These are phyloP conservation scores for Sigmodon hispidus DNA, from an alignment of 2,113 vertebrate species.

Conservation along the genomic window DNA sequence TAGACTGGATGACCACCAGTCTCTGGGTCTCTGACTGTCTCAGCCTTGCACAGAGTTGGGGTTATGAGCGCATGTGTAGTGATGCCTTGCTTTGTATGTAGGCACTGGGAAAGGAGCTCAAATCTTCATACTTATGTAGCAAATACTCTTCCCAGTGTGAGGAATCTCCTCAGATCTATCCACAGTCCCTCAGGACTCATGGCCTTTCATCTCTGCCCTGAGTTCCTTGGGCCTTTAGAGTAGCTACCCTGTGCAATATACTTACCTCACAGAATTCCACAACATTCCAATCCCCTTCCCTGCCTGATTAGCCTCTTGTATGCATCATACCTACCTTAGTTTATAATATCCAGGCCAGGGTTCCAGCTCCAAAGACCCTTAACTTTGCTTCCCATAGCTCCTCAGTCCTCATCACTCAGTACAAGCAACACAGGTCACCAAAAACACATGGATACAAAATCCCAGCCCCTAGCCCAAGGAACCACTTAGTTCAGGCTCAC, in stretches of 20 bases:
- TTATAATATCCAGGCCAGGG: neutral
- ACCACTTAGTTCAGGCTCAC: neutral
- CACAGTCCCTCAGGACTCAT: neutral
- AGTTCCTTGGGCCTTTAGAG: neutral
- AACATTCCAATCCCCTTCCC: rapidly evolving
- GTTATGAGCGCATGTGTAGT: neutral
- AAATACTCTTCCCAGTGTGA: neutral
- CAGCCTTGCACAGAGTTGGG: neutral
- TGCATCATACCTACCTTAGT: rapidly evolving
- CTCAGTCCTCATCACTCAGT: too few relatives aligned
- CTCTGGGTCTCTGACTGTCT: neutral
- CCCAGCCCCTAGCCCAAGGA: neutral
- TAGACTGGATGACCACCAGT: neutral
- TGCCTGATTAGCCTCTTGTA: rapidly evolving
- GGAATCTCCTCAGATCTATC: neutral
- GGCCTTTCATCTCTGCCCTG: too few relatives aligned
- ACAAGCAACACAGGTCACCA: neutral
- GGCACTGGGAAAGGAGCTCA: neutral
- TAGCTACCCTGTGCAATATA: neutral
- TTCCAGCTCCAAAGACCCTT: rapidly evolving
- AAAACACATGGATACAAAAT: rapidly evolving
- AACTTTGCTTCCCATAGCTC: neutral
- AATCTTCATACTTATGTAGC: neutral
- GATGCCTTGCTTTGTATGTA: neutral
- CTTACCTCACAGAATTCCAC: neutral